Base-by-base conservation (phyloP, 2,113 vertebrate species). In the Ageneiosus marmoratus region DNA sequence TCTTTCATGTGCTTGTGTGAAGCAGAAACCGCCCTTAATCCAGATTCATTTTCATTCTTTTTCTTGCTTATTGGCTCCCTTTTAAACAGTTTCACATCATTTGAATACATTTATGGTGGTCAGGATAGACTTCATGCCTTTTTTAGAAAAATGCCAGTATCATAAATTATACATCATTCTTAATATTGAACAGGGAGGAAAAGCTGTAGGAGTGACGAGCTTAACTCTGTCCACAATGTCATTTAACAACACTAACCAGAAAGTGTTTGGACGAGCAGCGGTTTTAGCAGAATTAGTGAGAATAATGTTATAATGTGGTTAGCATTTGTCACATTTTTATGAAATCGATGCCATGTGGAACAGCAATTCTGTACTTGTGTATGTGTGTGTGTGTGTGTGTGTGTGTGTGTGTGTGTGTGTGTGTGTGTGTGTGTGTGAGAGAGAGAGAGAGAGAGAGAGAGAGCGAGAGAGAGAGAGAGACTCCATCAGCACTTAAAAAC, bases 11-110 rank as follows among this genome's bases (percentile, higher is more conserved):
- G 9, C 79, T 80, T 32, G 67, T 50, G 81, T 46, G 22, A 44
- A 67, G 70, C 60, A 63, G 63, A 86, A 81, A 78, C 44, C 82
- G 9, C 58, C 15, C 24, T 37, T 80, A 83, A 79, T 86, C 82
- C 56, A 41, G 32, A 72, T 81, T 73, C 20, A 63, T 81, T 76
- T 69, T 62, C 48, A 29, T 70, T 32, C 44, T 27, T 77, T 48
- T 58, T 46, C 58, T 56, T n/a, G 8, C 20, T 15, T n/a, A 51
- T 70, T 51, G 69, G 37, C 46, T 67, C 27, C 18, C 27, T 29
- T 20, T 27, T 16, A 73, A 48, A 48, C 1, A 2, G n/a, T 75
- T 75, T 67, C 56, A 67, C 85, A 74, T 63, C 69, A 67, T 73
- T 79, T 79, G 50, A 75, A 86, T 69, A 65, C 48, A 55, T 86